These are phyloP conservation scores for Ramphastos sulfuratus DNA, from an alignment of 2,113 vertebrate genomes.

Conservation along the genomic window DNA sequence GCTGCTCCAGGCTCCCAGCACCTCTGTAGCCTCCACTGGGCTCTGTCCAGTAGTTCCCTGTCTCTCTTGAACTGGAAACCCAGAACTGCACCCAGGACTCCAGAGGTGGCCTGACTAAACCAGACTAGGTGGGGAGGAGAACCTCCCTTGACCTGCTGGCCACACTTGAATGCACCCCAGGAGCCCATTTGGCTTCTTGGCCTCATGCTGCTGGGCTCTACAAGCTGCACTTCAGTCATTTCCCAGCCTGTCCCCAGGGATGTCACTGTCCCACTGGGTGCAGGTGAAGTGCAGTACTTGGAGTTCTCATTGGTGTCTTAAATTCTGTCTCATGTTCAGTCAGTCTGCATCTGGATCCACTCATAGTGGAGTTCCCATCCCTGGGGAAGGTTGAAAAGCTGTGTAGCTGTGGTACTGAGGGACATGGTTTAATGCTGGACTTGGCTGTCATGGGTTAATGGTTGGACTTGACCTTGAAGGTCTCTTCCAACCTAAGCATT, in stretches of 20 bases:
- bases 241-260: not conserved
- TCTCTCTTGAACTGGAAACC: not conserved
- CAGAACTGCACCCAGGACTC: not conserved
- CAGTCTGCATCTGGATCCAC: not conserved
- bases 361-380: no score
- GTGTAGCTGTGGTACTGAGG: no score
- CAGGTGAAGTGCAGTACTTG: not conserved
- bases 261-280: not conserved
- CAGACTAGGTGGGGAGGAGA: not conserved
- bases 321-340: rapidly evolving
- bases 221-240: rapidly evolving
- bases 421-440: no score
- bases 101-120: not conserved
- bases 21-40: not conserved
- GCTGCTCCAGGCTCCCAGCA: not conserved
- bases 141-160: not conserved
- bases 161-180: not conserved
- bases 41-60: not conserved
- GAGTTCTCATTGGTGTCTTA: rapidly evolving
- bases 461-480: no score
- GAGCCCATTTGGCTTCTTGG: not conserved
- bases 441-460: no score
- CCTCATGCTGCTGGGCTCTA: not conserved
- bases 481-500: no score
- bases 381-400: no score